A percentile compares a stretch with the other conserved stretches of the same genome.
Evolutionary conservation across 2,888 invertebrate genomes (phyloP).

Genomic region (Erebia aethiops): DNA sequence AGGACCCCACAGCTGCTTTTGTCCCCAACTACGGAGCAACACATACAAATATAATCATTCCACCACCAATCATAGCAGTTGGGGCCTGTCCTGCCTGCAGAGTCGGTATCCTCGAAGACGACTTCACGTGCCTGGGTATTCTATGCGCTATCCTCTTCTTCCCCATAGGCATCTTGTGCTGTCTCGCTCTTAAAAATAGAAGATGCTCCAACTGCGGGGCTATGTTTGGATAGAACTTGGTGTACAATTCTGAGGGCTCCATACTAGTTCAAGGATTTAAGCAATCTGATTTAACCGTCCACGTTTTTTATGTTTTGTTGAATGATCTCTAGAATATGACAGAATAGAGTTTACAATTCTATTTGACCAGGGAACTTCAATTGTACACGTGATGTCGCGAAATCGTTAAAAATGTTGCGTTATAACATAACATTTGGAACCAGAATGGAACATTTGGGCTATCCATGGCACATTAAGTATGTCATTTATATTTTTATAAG

Average conservation of each 20-base stretch:
- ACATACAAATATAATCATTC: slow-evolving; percentile 81
- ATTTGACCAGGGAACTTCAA: too few species aligned
- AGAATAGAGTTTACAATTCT: not conserved
- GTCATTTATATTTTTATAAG: not conserved
- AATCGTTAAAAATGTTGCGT: too few species aligned
- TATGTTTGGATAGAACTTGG: slow-evolving; percentile 83
- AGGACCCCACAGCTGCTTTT: slow-evolving; percentile 67
- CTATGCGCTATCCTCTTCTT: slow-evolving; percentile 93
- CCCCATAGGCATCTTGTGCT: slow-evolving; percentile 93
- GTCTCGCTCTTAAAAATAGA: slow-evolving; percentile 91
- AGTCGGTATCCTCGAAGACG: slow-evolving; percentile 93
- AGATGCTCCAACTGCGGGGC: slow-evolving; percentile 95
- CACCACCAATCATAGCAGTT: slow-evolving; percentile 90
- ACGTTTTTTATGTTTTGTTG: slow-evolving; percentile 19
- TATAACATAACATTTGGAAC: too few species aligned
- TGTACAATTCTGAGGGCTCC: slow-evolving; percentile 20
- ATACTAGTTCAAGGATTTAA: slow-evolving; percentile 27
- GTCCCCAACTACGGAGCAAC: slow-evolving; percentile 84
- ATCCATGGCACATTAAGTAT: not conserved
- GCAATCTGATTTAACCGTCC: slow-evolving; percentile 29
- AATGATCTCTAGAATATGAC: slow-evolving; percentile 27
- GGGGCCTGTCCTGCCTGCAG: slow-evolving; percentile 95
- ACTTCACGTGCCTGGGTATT: slow-evolving; percentile 92
- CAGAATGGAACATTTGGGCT: too few species aligned
- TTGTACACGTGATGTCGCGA: too few species aligned